Base-by-base conservation (phyloP, 2,797 vertebrate species). In the Ambastaia sidthimunki region DNA sequence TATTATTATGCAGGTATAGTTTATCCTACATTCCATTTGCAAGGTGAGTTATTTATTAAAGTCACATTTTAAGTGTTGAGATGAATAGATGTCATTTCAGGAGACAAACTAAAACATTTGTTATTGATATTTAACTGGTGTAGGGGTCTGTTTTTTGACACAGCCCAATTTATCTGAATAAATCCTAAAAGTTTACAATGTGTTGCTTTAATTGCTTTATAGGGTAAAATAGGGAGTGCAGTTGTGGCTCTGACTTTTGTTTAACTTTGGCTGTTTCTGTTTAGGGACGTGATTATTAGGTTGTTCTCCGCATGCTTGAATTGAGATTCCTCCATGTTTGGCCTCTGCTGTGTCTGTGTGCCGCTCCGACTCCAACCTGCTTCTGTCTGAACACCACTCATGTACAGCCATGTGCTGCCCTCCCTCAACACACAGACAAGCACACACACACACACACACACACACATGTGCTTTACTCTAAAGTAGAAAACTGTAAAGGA, bases 11-110 rank as follows among this genome's bases (percentile, higher is more conserved):
- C 82, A 96, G 95, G 95, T 96, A 96, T 68, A 94, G 94, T 84
- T 91, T 96, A 87, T 96, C 94, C 74, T 96, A 87, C 86, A 95
- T 96, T 88, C 94, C 94, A 0, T 95, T 91, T 86, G 94, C 94
- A 87, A 94, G 95, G 95, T 96, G 87, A 92, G 89, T n/a, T 50
- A 34, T 76, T 9, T 69, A 28, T 47, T 70, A 12, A 34, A 34
- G 15, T 6, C 7, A 37, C 37, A 2, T 63, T 60, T n/a, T 3
- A 52, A 10, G 16, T 34, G 15, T 41, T 31, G 31, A 5, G 4
- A 28, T 28, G 4, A 28, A 28, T 37, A 37, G 34, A 37, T 7
- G 34, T 37, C 34, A 37, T 37, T 37, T 37, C 34, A 37, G 34
- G 0, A 7, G 34, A 37, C 34, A 37, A 37, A 37, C 34, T 37